phyloP scores from a whole-genome alignment of 2,113 vertebrate genomes.

The Erpornis zantholeuca region DNA sequence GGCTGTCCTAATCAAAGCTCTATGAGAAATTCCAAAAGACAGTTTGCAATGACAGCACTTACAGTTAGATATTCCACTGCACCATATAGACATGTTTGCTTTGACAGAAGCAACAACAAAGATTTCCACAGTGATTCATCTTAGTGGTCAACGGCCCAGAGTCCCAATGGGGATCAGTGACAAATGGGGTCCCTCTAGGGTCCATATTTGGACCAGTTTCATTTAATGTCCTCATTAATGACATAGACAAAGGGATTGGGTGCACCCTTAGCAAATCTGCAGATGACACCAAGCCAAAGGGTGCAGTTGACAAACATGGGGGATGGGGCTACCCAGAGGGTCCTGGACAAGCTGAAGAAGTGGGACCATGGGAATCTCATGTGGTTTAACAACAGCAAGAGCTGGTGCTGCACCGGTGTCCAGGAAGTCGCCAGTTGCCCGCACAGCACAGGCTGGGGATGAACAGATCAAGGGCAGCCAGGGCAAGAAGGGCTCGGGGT shows the following conservation, averaged over 20 bases:
- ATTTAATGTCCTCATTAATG: background rate
- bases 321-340: background rate
- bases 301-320: background rate
- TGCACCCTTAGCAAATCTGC: background rate
- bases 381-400: background rate
- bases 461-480: background rate
- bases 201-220: background rate
- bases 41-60: conserved; percentile 1
- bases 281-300: background rate
- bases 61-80: background rate
- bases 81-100: background rate
- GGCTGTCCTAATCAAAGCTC: conserved; percentile 1
- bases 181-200: background rate
- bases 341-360: background rate
- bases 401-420: background rate
- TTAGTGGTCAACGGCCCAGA: background rate
- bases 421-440: background rate
- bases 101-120: background rate
- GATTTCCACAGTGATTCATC: background rate
- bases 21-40: conserved; percentile 12
- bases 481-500: accelerated
- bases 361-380: background rate
- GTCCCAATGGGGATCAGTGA: accelerated
- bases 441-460: background rate
- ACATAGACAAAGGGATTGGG: background rate